Percentiles rank a stretch among this genome's conserved stretches.
These are phyloP conservation scores for Galaxias olidus DNA, from an alignment of 2,797 vertebrate genomes.

Conservation along the genomic window DNA sequence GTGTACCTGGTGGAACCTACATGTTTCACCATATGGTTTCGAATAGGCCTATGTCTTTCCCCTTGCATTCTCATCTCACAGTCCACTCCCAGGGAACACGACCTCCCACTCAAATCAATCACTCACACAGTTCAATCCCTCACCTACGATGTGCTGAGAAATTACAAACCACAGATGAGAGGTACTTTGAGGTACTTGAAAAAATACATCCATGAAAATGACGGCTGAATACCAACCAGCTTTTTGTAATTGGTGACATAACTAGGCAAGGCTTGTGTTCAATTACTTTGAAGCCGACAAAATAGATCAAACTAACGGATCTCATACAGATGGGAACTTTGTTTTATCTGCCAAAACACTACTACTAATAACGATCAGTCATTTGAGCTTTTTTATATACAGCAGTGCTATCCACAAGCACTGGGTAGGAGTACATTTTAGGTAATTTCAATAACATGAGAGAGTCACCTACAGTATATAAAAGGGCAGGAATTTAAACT, in stretches of 20 bases:
- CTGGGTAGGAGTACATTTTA: too few species aligned
- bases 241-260: not conserved
- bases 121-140: slow-evolving; percentile 46
- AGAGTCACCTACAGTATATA: too few species aligned
- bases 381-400: too few species aligned
- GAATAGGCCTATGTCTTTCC: slow-evolving; percentile 20
- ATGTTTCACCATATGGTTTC: slow-evolving; percentile 29
- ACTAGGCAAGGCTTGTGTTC: slow-evolving; percentile 17
- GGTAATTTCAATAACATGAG: too few species aligned
- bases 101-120: slow-evolving; percentile 53
- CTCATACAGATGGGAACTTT: too few species aligned
- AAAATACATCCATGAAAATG: slow-evolving; percentile 45
- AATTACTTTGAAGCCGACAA: not conserved
- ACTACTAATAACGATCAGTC: too few species aligned
- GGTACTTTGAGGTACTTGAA: slow-evolving; percentile 38
- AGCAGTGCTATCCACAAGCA: too few species aligned
- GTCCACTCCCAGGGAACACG: slow-evolving; percentile 40
- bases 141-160: slow-evolving; percentile 39
- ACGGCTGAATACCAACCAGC: slow-evolving; percentile 27
- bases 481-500: too few species aligned
- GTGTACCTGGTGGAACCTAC: slow-evolving; percentile 38
- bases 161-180: slow-evolving; percentile 56
- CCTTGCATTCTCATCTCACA: slow-evolving; percentile 35
- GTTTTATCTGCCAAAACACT: too few species aligned
- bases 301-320: too few species aligned